phyloP scores from a whole-genome alignment of 1,140 invertebrate species.

The Lanistes nyassanus region DNA sequence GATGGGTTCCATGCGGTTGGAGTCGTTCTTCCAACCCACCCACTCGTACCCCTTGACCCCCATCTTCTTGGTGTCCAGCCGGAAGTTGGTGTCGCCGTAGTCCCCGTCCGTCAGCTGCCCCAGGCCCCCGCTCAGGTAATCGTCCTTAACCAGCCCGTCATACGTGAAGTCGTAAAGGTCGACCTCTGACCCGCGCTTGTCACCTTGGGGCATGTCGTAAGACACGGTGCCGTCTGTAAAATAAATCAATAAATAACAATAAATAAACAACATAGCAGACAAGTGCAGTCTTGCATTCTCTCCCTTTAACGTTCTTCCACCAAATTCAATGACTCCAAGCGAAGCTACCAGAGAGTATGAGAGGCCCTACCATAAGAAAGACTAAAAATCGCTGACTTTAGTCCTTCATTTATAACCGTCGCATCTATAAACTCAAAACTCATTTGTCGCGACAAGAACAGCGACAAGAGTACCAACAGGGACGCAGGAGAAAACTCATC shows the following conservation, averaged over 20 bases:
- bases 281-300: background rate
- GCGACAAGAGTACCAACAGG: too few species aligned
- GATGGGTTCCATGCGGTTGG: conserved; percentile 68
- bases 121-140: conserved; percentile 72
- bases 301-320: background rate
- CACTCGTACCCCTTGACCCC: conserved; percentile 82
- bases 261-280: background rate
- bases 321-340: background rate
- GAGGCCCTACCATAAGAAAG: too few species aligned
- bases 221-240: conserved; percentile 81
- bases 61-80: conserved; percentile 75
- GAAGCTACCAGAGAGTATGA: too few species aligned
- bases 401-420: too few species aligned
- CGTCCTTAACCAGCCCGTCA: conserved; percentile 78
- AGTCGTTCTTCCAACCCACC: conserved; percentile 92
- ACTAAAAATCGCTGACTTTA: too few species aligned
- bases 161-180: conserved; percentile 92
- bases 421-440: too few species aligned
- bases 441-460: too few species aligned
- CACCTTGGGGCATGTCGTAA: conserved; percentile 87
- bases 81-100: conserved; percentile 79
- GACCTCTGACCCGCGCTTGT: conserved; percentile 77
- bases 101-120: conserved; percentile 89
- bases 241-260: too few species aligned
- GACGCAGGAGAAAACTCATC: too few species aligned